These are phyloP conservation scores for Odontamblyopus lacepedii DNA, from an alignment of 2,797 vertebrate species.

Conservation along the genomic window DNA sequence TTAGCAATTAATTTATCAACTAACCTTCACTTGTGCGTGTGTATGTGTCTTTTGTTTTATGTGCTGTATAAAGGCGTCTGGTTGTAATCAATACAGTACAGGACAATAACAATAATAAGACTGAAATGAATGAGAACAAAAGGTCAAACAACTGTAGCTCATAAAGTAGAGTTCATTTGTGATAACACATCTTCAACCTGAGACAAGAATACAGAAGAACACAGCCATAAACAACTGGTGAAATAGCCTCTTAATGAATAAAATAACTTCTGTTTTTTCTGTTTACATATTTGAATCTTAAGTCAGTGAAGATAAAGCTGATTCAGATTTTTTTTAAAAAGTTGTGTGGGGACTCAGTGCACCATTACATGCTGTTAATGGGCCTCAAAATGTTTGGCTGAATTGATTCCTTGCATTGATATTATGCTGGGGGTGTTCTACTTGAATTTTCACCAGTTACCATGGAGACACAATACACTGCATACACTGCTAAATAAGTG, in stretches of 20 bases:
- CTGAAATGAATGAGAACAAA: slow-evolving; percentile 30
- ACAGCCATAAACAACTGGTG: neutral
- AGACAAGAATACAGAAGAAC: neutral
- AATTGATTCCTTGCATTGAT: no score
- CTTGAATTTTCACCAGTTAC: no score
- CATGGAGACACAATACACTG: no score
- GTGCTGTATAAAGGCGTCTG: slow-evolving; percentile 18
- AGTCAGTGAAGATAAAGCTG: neutral
- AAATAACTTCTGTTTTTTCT: neutral
- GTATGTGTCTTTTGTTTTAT: slow-evolving; percentile 6
- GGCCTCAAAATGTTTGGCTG: neutral
- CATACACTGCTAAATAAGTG: no score
- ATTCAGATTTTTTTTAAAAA: no score
- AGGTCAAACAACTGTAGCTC: slow-evolving; percentile 33
- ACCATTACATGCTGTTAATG: neutral
- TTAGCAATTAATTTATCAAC: slow-evolving; percentile 4
- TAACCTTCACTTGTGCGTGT: slow-evolving; percentile 24
- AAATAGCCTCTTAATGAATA: neutral
- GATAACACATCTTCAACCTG: slow-evolving; percentile 46
- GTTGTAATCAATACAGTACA: slow-evolving; percentile 39
- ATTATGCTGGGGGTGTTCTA: no score
- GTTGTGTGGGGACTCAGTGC: no score
- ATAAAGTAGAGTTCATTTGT: slow-evolving; percentile 37
- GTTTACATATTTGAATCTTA: neutral
- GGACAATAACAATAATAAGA: neutral